Conservation (phyloP, 2,797 vertebrate genomes). For the Pangasius djambal region DNA sequence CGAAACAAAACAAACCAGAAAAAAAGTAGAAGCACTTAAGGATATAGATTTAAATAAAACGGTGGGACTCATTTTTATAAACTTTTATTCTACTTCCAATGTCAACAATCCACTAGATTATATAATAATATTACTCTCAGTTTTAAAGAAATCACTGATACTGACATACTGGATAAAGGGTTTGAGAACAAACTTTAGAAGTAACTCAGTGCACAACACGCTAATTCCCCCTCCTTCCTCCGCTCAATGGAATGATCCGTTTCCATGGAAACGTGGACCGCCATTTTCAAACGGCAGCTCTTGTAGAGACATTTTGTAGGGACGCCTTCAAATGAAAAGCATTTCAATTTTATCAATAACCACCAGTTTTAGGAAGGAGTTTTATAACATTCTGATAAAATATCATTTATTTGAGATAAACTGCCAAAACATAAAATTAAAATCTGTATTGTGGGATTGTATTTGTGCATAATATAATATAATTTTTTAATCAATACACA, state of each 20-base stretch:
- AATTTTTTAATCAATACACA: too few relatives aligned
- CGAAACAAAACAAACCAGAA: background rate
- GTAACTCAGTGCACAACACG: background rate
- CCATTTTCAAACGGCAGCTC: slow-evolving; percentile 7
- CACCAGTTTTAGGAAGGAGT: background rate
- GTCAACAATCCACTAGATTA: background rate
- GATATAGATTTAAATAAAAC: background rate
- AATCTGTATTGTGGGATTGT: too few relatives aligned
- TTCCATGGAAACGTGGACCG: background rate
- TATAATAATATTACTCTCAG: background rate
- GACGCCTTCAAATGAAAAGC: background rate
- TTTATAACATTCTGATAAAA: background rate
- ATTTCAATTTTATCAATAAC: background rate
- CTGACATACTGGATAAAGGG: background rate
- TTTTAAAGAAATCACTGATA: background rate
- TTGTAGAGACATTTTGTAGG: background rate
- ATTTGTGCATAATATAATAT: too few relatives aligned
- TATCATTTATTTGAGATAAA: background rate
- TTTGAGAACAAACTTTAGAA: background rate
- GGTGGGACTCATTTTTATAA: background rate
- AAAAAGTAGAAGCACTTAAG: background rate
- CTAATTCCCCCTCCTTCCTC: background rate
- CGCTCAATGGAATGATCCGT: background rate
- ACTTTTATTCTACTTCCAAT: background rate
- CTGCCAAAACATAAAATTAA: background rate